phyloP scores from a whole-genome alignment of 30 jellyfish, hydroid and myxozoan species.

The Phacellophora camtschatica region DNA sequence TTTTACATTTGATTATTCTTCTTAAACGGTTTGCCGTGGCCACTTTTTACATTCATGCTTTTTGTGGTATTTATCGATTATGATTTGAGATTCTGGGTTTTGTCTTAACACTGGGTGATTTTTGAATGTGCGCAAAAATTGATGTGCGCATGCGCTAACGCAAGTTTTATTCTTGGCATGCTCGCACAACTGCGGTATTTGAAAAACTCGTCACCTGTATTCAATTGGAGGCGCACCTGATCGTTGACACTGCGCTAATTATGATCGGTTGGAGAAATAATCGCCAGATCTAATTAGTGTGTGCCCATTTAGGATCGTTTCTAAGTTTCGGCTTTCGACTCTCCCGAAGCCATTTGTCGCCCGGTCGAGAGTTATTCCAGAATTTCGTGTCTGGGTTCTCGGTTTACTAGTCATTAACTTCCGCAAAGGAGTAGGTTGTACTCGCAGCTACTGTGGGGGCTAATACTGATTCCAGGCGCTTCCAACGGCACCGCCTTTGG shows the following conservation, averaged over 20 bases:
- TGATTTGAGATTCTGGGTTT: too few species aligned
- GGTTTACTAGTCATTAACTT: constrained; percentile 58
- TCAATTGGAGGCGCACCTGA: constrained; percentile 74
- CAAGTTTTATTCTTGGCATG: too few species aligned
- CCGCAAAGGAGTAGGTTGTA: constrained; percentile 47
- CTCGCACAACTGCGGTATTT: too few species aligned
- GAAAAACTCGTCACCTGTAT: too few species aligned
- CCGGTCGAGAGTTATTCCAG: constrained; percentile 62
- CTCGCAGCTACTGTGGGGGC: constrained; percentile 71
- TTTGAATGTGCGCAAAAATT: too few species aligned
- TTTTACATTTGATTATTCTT: too few species aligned
- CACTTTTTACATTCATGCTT: too few species aligned
- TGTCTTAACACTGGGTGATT: too few species aligned
- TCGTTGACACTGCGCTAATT: constrained; percentile 70
- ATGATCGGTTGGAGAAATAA: constrained; percentile 74
- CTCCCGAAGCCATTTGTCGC: constrained; percentile 73
- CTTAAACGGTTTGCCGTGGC: too few species aligned
- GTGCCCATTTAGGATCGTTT: constrained; percentile 72
- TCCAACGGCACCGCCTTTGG: constrained; percentile 47
- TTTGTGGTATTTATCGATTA: too few species aligned
- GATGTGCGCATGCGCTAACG: too few species aligned
- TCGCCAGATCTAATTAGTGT: constrained; percentile 72
- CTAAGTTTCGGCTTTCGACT: constrained; percentile 50
- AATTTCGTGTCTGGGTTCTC: constrained; percentile 29
- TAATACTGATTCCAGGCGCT: constrained; percentile 68